Percentiles rank a stretch among this genome's conserved stretches.
Conservation (phyloP, 2,888 invertebrate genomes). For the Eupsilia transversa region DNA sequence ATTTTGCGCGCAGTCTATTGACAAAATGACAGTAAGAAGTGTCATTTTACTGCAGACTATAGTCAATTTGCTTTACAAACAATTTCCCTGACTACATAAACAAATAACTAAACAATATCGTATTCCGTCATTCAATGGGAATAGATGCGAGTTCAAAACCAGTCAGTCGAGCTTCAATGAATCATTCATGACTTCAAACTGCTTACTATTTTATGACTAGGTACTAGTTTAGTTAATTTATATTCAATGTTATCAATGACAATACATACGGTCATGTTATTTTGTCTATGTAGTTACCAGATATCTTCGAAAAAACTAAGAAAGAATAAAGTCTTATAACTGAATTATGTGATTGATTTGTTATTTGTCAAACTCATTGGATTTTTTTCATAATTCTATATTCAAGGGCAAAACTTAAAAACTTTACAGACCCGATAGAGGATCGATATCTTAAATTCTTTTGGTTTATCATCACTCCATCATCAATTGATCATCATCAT, state of each 20-base stretch:
- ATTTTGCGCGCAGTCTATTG: too few relatives aligned
- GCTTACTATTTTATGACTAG: constrained; percentile 13
- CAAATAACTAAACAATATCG: constrained; percentile 9
- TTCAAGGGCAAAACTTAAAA: not conserved
- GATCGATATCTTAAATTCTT: not conserved
- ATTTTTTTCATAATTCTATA: too few relatives aligned
- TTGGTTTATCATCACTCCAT: not conserved
- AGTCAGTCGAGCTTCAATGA: constrained; percentile 36
- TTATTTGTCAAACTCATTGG: not conserved
- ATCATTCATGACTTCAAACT: constrained; percentile 39
- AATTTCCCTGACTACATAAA: not conserved
- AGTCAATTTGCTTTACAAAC: not conserved
- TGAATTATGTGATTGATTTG: too few relatives aligned
- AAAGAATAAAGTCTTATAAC: not conserved
- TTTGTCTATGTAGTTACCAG: not conserved
- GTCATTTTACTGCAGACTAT: too few relatives aligned
- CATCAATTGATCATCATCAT: not conserved
- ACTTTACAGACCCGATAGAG: not conserved
- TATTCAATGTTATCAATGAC: not conserved
- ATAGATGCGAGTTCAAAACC: constrained; percentile 26
- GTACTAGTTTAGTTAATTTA: not conserved
- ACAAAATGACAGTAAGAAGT: too few relatives aligned
- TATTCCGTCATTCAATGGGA: constrained; percentile 32
- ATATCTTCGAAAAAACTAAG: not conserved
- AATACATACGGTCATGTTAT: not conserved